These are phyloP conservation scores for Nymphalis urticae DNA, from an alignment of 2,888 invertebrate genomes.

Conservation along the genomic window DNA sequence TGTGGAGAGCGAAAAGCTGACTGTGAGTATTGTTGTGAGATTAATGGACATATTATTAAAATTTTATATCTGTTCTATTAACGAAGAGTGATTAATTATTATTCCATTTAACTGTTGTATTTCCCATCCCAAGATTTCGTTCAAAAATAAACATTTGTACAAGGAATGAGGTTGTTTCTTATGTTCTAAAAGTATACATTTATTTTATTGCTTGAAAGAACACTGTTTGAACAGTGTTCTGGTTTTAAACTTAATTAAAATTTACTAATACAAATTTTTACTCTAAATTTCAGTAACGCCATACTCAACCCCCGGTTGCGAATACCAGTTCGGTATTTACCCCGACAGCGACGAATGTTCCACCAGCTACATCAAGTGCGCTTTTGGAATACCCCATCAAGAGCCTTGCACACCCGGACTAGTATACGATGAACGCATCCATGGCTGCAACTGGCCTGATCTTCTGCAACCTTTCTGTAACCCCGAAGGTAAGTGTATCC, in stretches of 20 bases:
- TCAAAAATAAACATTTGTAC: neutral
- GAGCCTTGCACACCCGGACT: conserved; percentile 92
- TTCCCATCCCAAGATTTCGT: too few species aligned
- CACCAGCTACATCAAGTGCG: conserved; percentile 93
- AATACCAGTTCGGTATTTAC: conserved; percentile 94
- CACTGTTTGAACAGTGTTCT: too few species aligned
- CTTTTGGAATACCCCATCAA: conserved; percentile 89
- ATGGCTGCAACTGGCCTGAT: conserved; percentile 97
- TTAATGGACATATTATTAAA: neutral
- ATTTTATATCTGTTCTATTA: neutral
- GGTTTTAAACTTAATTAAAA: neutral
- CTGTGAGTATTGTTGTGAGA: conserved; percentile 77
- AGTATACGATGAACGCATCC: conserved; percentile 92
- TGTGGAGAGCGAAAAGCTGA: conserved; percentile 91
- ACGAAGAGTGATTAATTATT: too few species aligned
- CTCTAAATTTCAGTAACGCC: conserved; percentile 84
- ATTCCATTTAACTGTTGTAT: too few species aligned
- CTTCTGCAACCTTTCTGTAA: conserved; percentile 92
- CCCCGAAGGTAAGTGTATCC: conserved; percentile 87
- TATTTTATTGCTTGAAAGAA: neutral
- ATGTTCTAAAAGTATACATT: too few species aligned
- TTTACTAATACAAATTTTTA: neutral
- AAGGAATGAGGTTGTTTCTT: too few species aligned
- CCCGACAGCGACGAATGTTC: conserved; percentile 90
- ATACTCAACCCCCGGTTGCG: conserved; percentile 90